phyloP scores from a whole-genome alignment of 2,888 invertebrate species.

The Steromphala cineraria region DNA sequence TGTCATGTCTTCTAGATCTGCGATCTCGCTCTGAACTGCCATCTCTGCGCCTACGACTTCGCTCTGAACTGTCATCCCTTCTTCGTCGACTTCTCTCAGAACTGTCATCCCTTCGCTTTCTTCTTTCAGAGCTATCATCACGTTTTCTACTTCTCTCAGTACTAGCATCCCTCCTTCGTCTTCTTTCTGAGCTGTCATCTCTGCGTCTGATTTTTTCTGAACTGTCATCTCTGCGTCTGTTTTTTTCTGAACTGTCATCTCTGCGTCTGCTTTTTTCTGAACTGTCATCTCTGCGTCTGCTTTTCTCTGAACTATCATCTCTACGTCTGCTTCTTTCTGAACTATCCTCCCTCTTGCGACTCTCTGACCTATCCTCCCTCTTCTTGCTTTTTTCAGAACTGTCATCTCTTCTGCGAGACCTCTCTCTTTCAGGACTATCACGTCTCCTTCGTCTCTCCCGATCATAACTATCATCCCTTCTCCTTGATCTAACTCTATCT shows the following conservation, averaged over 20 bases:
- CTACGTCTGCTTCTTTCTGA: slow-evolving; percentile 1
- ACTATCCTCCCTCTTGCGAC: slow-evolving; percentile 1
- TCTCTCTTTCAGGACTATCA: background rate
- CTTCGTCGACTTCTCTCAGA: slow-evolving; percentile 33
- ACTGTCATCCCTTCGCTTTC: slow-evolving; percentile 25
- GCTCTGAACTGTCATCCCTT: slow-evolving; percentile 24
- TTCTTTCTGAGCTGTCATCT: slow-evolving; percentile 28
- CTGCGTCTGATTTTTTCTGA: slow-evolving; percentile 20
- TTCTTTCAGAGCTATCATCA: slow-evolving; percentile 28
- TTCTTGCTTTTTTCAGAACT: background rate
- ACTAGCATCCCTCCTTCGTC: slow-evolving; percentile 12
- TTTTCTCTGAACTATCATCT: background rate
- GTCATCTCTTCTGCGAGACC: background rate
- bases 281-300: slow-evolving; percentile 5
- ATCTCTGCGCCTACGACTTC: slow-evolving; percentile 25
- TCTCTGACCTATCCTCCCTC: background rate
- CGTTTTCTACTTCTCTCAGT: slow-evolving; percentile 1
- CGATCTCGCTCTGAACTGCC: slow-evolving; percentile 26
- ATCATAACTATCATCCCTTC: background rate
- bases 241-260: slow-evolving; percentile 19
- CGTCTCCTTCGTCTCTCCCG: background rate
- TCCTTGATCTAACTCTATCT: slow-evolving; percentile 13
- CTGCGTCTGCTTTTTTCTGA: slow-evolving; percentile 18
- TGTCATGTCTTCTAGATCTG: background rate
- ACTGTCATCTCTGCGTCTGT: slow-evolving; percentile 15